Base-by-base conservation (phyloP, 2,797 vertebrate species). In the Chaenodraco wilsoni region DNA sequence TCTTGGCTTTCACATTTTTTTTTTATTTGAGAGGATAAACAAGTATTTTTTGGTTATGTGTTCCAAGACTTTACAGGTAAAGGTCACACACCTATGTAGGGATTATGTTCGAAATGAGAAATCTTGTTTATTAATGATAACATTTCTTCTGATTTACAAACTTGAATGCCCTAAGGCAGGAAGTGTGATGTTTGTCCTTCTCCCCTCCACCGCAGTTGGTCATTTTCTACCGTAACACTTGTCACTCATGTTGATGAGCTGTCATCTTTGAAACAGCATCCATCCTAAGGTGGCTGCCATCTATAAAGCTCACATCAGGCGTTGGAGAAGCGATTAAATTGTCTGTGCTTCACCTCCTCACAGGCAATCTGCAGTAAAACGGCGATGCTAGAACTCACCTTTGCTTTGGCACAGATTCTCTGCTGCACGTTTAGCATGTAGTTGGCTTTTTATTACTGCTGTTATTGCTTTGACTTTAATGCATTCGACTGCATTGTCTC, bases 221-320 rank as follows among this genome's bases (percentile, higher is more conserved):
- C 56, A 63, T 66, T 72, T 83, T 50, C 61, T 61, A 6, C 44
- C 52, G 55, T 52, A 46, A 49, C 66, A 69, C 63, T 68, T 83
- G 86, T 86, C 89, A 86, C 27, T 87, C 84, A 78, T 72, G 50
- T 60, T 88, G 85, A 86, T 81, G 56, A 81, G 80, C 73, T 84
- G 78, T 74, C 65, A 27, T 71, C 74, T 75, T 40, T 67, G 66
- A 77, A 78, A 79, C 46, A 56, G 70, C 62, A 44, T 72, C 23
- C 17, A 55, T 64, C 63, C 52, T 14, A 61, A 74, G 67, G 63
- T 62, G 40, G 45, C 72, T 76, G 71, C 52, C 74, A 73, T 74
- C 74, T 66, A 55, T 69, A 75, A 64, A 68, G 58, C 78, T 63
- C 69, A 73, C 61, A 70, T 55, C 49, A 71, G 33, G 10, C 1